phyloP scores from a whole-genome alignment of 2,113 vertebrate species.

The Microcebus jonahi region DNA sequence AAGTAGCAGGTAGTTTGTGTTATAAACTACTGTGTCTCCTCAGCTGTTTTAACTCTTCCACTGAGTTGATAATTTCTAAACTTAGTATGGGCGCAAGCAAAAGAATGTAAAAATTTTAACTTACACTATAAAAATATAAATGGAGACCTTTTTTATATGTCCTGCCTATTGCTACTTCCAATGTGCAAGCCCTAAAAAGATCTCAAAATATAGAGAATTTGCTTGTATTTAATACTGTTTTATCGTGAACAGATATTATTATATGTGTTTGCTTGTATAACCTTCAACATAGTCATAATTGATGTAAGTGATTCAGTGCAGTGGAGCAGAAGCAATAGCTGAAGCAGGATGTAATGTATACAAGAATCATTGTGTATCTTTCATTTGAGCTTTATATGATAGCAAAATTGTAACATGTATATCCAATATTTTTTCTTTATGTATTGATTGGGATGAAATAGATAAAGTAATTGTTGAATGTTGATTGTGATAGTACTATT shows the following conservation, averaged over 20 bases:
- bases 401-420: background rate
- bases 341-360: background rate
- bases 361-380: background rate
- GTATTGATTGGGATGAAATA: constrained; percentile 24
- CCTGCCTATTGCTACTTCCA: background rate
- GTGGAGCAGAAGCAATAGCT: background rate
- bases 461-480: background rate
- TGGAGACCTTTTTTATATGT: constrained; percentile 19
- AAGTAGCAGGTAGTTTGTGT: background rate
- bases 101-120: background rate
- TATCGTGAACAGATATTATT: background rate
- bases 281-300: background rate
- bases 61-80: constrained; percentile 42
- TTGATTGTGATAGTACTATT: background rate
- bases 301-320: background rate
- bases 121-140: background rate
- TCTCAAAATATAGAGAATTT: constrained; percentile 18
- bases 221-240: background rate
- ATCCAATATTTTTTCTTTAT: background rate
- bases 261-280: constrained; percentile 7
- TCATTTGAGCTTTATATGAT: background rate
- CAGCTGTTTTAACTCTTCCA: background rate
- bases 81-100: background rate
- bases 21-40: constrained; percentile 25
- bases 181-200: background rate